phyloP scores from a whole-genome alignment of 1,140 invertebrate genomes.

The Zaprionus africanus region DNA sequence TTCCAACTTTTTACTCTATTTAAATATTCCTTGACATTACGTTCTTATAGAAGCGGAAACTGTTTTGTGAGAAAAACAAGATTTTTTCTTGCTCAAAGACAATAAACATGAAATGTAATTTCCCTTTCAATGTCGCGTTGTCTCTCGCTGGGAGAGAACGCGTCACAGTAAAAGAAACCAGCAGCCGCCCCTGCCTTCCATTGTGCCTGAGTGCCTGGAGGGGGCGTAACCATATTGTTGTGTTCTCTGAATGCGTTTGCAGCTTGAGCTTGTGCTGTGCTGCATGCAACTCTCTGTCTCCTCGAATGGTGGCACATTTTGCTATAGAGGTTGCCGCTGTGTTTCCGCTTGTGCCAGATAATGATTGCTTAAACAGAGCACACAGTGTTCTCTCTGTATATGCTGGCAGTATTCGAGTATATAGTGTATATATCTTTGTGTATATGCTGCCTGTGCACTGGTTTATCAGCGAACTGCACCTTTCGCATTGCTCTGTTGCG shows the following conservation, averaged over 20 bases:
- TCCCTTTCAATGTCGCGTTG: constrained; percentile 76
- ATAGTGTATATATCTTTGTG: constrained; percentile 27
- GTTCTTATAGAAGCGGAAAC: constrained; percentile 1
- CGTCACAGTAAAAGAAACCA: constrained; percentile 36
- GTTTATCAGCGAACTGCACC: constrained; percentile 60
- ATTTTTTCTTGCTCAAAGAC: constrained; percentile 50
- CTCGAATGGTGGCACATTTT: constrained; percentile 53
- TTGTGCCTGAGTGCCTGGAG: neutral
- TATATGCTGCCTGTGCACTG: constrained; percentile 14
- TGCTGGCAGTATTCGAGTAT: neutral
- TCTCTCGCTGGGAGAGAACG: constrained; percentile 1
- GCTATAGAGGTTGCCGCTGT: constrained; percentile 72
- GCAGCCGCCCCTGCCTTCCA: neutral
- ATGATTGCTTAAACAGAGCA: constrained; percentile 75
- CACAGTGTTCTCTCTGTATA: neutral
- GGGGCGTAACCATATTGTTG: constrained; percentile 40
- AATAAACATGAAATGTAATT: constrained; percentile 83
- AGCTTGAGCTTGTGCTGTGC: neutral
- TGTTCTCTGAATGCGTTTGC: neutral
- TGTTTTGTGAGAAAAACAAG: constrained; percentile 8
- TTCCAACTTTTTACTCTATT: neutral
- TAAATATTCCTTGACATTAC: constrained; percentile 3
- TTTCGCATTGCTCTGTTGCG: constrained; percentile 49
- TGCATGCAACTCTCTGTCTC: constrained; percentile 20
- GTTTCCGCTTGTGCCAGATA: constrained; percentile 77